Evolutionary conservation across 2,113 vertebrate genomes (phyloP), one percentile per base, ranked within the genome.

Genomic region (Eidolon helvum): DNA sequence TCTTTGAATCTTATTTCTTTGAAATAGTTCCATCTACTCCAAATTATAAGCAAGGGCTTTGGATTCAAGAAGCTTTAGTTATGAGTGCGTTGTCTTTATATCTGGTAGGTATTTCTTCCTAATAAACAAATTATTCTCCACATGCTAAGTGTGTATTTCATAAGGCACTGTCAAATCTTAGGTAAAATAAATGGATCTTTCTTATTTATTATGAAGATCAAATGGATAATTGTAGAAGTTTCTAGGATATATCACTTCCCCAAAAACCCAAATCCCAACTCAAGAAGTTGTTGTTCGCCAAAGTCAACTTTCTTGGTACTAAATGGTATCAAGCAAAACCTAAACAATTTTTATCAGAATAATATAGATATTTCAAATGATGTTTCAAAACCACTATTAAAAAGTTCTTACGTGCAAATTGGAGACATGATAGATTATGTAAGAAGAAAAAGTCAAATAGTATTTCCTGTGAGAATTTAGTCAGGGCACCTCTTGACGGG

Each of bases 321-420:
- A 85, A 83, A 72, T 78, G 11, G 19, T 82, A 83, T 83, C 50
- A 16, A 82, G 24, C 59, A 95, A 97, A 95, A 30, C 22, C 89
- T 28, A 21, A 91, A 45, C 1, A 89, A 22, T 24, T 95, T 91
- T 26, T 72, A 75, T 97, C 53, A 96, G 53, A 96, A 95, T 82
- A 83, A 86, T 53, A 45, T 55, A 91, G 59, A 94, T 94, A 90
- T 92, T 96, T 53, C 55, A 96, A 57, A 65, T 26, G 71, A 12
- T 57, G n/a, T 80, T 93, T 91, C 94, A 94, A 91, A 77, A 50
- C 68, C 82, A 55, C 40, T 66, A 35, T 61, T 77, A 45, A 94
- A 93, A 90, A 96, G 59, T 78, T 82, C 77, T 82, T 50, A 40
- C 91, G 28, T 65, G 35, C 74, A 26, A 63, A 92, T 65, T 55